Base-by-base conservation (phyloP, 2,113 vertebrate species). In the Heterochromis multidens region DNA sequence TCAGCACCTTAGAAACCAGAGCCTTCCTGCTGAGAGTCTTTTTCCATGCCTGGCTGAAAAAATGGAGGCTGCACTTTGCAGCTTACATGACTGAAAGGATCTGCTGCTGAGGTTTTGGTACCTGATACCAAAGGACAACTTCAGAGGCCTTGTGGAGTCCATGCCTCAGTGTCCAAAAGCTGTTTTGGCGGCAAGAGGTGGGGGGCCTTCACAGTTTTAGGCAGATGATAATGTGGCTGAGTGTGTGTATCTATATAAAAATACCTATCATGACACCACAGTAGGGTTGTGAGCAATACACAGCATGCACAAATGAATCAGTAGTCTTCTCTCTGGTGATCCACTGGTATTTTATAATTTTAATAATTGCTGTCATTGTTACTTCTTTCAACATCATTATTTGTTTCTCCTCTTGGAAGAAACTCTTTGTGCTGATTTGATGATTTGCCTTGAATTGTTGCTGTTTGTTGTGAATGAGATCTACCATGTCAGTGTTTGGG, bases 401-500 rank as follows among this genome's bases (percentile, higher is more conserved):
- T 43, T 29, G 9, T 27, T 70, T 27, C 16, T 49, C 9, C 23
- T 49, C 8, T 49, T 49, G 40, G 12, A 43, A 14, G 40, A 14
- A 43, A 13, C 10, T 40, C 9, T 40, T 40, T 43, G 14, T 70
- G 23, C 40, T 49, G 25, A 49, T 43, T 1, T 67, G 13, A 14
- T 43, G 40, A 67, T 29, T 7, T 74, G 31, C 43, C 43, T 72
- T 52, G 25, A 52, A 74, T 52, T 74, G 17, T 74, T 74, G 43
- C 49, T 52, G 67, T 52, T 74, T 0, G 0, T 31, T 52, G 43
- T 52, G 67, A 74, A 74, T 78, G 61, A 84, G 27, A 67, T 54
- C 43, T 62, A 4, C 77, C 1, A 4, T 57, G 61, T 62, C 21
- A 59, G 4, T 78, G 77, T 84, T 89, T 81, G 19, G 35, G 62